Evolutionary conservation across 2,888 invertebrate genomes (phyloP).

Genomic region (Rotaria socialis): DNA sequence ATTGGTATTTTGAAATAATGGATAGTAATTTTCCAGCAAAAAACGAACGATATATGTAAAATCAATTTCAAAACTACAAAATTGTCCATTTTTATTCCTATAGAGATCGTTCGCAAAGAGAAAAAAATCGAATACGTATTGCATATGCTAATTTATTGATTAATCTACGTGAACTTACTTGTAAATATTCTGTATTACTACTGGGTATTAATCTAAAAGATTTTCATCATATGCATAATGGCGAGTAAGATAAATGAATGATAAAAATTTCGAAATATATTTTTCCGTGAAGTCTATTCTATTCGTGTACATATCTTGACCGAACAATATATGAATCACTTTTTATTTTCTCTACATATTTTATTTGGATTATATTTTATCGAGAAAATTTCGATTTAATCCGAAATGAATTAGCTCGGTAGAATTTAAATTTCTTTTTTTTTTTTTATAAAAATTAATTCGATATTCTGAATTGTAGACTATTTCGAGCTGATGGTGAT

Average conservation of each 20-base stretch:
- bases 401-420: constrained; percentile 57
- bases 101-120: constrained; percentile 47
- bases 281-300: neutral
- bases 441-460: neutral
- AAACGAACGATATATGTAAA: constrained; percentile 57
- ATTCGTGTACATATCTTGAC: neutral
- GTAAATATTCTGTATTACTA: constrained; percentile 56
- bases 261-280: neutral
- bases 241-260: neutral
- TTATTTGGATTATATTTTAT: constrained; percentile 57
- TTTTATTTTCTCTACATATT: constrained; percentile 52
- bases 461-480: neutral
- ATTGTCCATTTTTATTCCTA: neutral
- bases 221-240: constrained; percentile 34
- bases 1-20: constrained; percentile 57
- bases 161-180: constrained; percentile 55
- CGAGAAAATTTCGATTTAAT: constrained; percentile 55
- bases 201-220: constrained; percentile 55
- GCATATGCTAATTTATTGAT: constrained; percentile 52
- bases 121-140: constrained; percentile 48
- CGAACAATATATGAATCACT: constrained; percentile 24
- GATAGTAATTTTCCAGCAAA: constrained; percentile 55
- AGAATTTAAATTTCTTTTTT: neutral
- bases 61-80: constrained; percentile 49
- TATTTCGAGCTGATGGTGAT: constrained; percentile 14